A percentile compares a stretch with the other conserved stretches of the same genome.
Conservation (phyloP, 2,888 invertebrate species). For the Monoplex corrugatus region DNA sequence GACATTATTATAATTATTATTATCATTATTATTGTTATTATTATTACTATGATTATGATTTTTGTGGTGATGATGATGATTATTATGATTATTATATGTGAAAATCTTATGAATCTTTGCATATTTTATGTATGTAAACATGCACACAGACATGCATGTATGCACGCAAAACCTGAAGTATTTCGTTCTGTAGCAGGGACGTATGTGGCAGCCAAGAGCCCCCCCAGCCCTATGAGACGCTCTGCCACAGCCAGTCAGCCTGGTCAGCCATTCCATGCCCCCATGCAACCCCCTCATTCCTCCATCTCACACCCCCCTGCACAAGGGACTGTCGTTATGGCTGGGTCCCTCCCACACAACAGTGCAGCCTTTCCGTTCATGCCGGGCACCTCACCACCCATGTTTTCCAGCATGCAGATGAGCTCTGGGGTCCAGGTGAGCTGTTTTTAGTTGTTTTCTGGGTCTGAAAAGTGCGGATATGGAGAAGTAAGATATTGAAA, state of each 20-base stretch:
- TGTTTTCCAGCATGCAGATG: slow-evolving; percentile 63
- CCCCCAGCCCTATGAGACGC: slow-evolving; percentile 86
- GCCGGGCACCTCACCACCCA: slow-evolving; percentile 77
- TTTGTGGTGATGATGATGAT: too few relatives aligned
- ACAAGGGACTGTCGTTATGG: slow-evolving; percentile 55
- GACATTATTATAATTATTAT: too few relatives aligned
- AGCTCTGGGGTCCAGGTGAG: slow-evolving; percentile 58
- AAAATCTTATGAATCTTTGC: too few relatives aligned
- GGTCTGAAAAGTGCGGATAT: too few relatives aligned
- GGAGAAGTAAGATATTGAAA: too few relatives aligned
- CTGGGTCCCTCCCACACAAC: slow-evolving; percentile 3
- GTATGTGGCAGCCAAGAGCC: slow-evolving; percentile 81
- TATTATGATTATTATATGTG: too few relatives aligned
- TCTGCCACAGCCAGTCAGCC: slow-evolving; percentile 50
- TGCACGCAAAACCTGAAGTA: too few relatives aligned
- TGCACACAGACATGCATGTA: too few relatives aligned
- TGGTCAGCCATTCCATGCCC: slow-evolving; percentile 61
- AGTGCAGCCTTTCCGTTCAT: slow-evolving; percentile 52
- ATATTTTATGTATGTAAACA: too few relatives aligned
- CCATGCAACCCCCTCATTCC: slow-evolving; percentile 56
- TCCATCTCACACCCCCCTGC: slow-evolving; percentile 36
- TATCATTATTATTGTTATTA: too few relatives aligned
- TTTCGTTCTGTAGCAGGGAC: slow-evolving; percentile 67
- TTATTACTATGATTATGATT: too few relatives aligned
- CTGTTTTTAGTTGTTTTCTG: too few relatives aligned